Conservation (phyloP, 2,797 vertebrate genomes). For the Eulemur coronatus region DNA sequence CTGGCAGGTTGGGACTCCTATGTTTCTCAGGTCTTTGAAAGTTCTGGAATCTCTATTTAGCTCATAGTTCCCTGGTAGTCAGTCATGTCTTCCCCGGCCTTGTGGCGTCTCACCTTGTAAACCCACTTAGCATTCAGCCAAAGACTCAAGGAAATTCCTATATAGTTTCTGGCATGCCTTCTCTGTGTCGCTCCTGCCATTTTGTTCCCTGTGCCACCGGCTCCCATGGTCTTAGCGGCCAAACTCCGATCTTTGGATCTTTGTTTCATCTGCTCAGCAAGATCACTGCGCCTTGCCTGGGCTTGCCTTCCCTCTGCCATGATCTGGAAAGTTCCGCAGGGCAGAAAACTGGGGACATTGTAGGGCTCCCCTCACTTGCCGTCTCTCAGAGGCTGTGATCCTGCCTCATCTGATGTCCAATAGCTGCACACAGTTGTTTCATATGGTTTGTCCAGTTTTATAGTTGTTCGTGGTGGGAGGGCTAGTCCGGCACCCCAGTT, state of each 20-base stretch:
- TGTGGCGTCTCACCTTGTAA: neutral
- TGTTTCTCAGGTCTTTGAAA: neutral
- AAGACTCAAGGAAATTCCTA: neutral
- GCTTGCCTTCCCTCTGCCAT: accelerated
- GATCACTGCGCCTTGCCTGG: accelerated
- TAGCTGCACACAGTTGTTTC: neutral
- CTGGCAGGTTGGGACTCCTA: neutral
- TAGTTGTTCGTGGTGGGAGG: neutral
- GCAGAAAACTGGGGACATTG: accelerated
- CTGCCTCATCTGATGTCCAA: too few species aligned
- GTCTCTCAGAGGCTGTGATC: neutral
- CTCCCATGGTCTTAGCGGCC: neutral
- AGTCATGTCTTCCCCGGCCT: neutral
- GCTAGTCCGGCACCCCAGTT: neutral
- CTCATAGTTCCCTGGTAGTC: neutral
- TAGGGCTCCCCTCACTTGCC: neutral
- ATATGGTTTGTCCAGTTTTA: neutral
- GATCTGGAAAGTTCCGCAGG: neutral
- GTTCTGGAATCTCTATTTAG: neutral
- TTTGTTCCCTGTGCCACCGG: neutral
- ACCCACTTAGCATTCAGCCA: neutral
- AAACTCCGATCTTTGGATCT: neutral
- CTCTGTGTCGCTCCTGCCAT: accelerated
- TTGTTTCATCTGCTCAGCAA: neutral
- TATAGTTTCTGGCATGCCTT: neutral